Evolutionary conservation across 1,140 invertebrate genomes (phyloP), one percentile per base, ranked within the genome.

Genomic region (Dendroctonus valens): DNA sequence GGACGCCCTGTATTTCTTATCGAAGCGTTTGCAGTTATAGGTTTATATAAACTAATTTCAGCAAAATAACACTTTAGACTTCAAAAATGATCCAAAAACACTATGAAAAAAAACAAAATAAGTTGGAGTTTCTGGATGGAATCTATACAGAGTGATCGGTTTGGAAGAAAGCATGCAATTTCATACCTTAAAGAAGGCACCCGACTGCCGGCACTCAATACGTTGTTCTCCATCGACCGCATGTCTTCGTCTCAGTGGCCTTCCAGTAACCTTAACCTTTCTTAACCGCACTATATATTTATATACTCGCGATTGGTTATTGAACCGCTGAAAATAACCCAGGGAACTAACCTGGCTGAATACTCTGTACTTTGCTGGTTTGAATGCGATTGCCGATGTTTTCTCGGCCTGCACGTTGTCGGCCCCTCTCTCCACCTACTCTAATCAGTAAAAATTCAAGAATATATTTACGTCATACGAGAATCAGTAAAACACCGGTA

Each of bases 101-200:
- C n/a, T n/a, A n/a, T n/a, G n/a, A n/a, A n/a, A n/a, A n/a, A n/a
- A n/a, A n/a, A n/a, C n/a, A n/a, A n/a, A n/a, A n/a, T n/a, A n/a
- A n/a, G n/a, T n/a, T n/a, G n/a, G n/a, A n/a, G n/a, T n/a, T n/a
- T n/a, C n/a, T n/a, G n/a, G n/a, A n/a, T n/a, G n/a, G n/a, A n/a
- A n/a, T n/a, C n/a, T n/a, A n/a, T n/a, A n/a, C 26, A 26, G 26
- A 26, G 26, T 1, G 26, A 26, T 26, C 26, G 26, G 26, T 26
- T 26, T 1, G 26, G 26, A 26, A 26, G 26, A 26, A 26, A 2
- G 1, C 26, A 26, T 26, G 26, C n/a, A 51, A 6, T 39, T 9
- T 48, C 64, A 59, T 54, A 70, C 69, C 69, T 70, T 55, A 70
- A 67, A 49, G 69, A 70, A 41, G 59, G 64, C 58, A 70, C 59